Conservation (phyloP, 2,888 invertebrate species). For the Alloscopus bannaensis region DNA sequence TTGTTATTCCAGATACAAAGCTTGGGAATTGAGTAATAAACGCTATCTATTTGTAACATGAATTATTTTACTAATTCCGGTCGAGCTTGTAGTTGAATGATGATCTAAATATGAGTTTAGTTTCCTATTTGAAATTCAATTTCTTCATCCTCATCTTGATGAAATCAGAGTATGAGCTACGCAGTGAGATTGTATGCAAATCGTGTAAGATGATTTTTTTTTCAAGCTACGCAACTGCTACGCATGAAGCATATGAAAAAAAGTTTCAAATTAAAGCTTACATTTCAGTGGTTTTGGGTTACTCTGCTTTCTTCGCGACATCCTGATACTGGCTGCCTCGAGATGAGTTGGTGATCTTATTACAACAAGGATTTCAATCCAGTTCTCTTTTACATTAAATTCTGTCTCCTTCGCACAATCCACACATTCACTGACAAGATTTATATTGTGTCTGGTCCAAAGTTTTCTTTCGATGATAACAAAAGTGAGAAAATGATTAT, state of each 20-base stretch:
- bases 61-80: constrained; percentile 7
- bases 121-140: constrained; percentile 1
- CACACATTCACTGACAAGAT: no score
- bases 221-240: constrained; percentile 5
- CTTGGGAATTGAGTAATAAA: constrained; percentile 6
- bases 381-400: no score
- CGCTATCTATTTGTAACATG: constrained; percentile 1
- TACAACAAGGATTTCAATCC: not conserved
- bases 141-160: not conserved
- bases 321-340: constrained; percentile 75
- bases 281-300: constrained; percentile 97
- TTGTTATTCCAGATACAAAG: not conserved
- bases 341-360: not conserved
- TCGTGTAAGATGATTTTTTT: not conserved
- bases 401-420: no score
- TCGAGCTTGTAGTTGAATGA: no score
- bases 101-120: not conserved
- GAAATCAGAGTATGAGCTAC: not conserved
- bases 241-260: constrained; percentile 1
- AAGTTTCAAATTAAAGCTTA: constrained; percentile 78
- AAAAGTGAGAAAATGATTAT: not conserved
- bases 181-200: not conserved
- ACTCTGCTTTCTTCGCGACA: constrained; percentile 97
- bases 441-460: not conserved
- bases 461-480: not conserved